Evolutionary conservation across 1,140 invertebrate genomes (phyloP), one percentile per base, ranked within the genome.

Genomic region (Drosophila sp.): DNA sequence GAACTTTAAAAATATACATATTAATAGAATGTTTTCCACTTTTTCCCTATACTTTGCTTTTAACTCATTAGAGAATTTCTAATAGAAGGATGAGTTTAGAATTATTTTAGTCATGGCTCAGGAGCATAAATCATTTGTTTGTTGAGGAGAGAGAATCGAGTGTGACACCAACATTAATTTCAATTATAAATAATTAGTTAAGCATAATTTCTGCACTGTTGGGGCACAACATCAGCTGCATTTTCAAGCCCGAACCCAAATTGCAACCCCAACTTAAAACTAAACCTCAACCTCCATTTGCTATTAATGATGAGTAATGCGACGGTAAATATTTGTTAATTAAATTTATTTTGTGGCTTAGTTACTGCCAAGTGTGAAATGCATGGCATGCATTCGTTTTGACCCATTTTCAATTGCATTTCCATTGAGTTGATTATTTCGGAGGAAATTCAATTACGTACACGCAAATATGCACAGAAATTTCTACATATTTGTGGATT

Each of bases 251-350:
- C 36, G 6, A 13, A 41, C 0, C 36, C 32, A 5, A 11, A 13
- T 9, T n/a, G 7, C 50, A 8, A 27, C 5, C 18, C 21, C 7
- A 16, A 18, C 32, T 21, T 21, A 1, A 9, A 16, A 0, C 8
- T 3, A 25, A 43, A 43, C 13, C 29, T 29, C 32, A 27, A 11
- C 34, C 29, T 25, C 0, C 41, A 58, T 57, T 36, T 67, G 72
- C 57, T 76, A 62, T 59, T 83, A 84, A 84, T 75, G 73, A 77
- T 75, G 81, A 84, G 65, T 86, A 86, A 86, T 86, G 81, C 43
- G 43, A 40, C 57, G 62, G 82, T 71, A 80, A 80, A 86, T 81
- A 84, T 83, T 84, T 80, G 80, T 59, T 84, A 76, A 80, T 83
- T 79, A 65, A 76, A 80, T 84, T 83, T 51, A 56, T 58, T 57